Evolutionary conservation across 1,140 invertebrate genomes (phyloP), one percentile per base, ranked within the genome.

Genomic region (Pachyrhynchus sulphureomaculatus): DNA sequence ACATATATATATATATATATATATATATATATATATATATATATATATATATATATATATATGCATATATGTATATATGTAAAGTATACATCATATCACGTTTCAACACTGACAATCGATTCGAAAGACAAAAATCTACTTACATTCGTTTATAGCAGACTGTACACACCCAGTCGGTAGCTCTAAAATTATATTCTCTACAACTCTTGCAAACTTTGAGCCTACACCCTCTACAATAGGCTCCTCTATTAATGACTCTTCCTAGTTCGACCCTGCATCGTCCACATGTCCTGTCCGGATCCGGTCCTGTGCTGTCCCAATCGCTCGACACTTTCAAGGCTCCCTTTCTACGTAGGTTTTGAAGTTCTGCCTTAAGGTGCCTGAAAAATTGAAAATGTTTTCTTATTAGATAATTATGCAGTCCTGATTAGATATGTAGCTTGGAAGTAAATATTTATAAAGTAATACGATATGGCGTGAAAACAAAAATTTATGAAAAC

Each of bases 141-240:
- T 79, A 90, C 88, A 86, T 83, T 75, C 87, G 83, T 77, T 88
- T 89, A 71, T 87, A 81, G 76, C 88, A 91, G 65, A 88, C 82
- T 51, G 82, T 79, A 74, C 89, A 90, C 44, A 90, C 80, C 88
- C 88, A 90, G 68, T 89, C 84, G 49, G 82, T 80, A 52, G 80
- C 80, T 59, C 75, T 74, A 34, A 77, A 78, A 20, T 79, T 80
- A 66, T 84, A 84, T 69, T 87, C 83, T 37, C 88, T 81, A 73
- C 89, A 90, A 68, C 82, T 82, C 74, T 89, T 88, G 78, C 88
- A 90, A 23, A 90, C 87, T 65, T 85, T 80, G 70, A 85, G 79
- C 62, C 84, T 80, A 76, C 89, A 91, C 5, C 83, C 79, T 44
- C 82, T 80, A 73, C 89, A 91, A 39, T 81, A 74, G 9, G 88